Conservation (phyloP, 2,888 invertebrate species). For the Phasia obesa region DNA sequence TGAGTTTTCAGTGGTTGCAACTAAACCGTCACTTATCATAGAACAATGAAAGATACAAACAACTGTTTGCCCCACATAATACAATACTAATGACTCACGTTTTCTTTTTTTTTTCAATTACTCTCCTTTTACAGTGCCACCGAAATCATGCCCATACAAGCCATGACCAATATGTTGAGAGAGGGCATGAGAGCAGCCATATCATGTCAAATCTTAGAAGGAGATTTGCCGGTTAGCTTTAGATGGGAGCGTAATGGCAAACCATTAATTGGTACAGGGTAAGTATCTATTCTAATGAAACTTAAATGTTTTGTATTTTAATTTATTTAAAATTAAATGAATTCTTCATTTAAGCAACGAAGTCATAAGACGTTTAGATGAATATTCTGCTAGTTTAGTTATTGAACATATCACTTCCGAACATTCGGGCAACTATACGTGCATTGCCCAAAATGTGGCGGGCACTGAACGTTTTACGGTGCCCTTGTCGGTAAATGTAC, state of each 20-base stretch:
- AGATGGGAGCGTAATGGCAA: slow-evolving; percentile 95
- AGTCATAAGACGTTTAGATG: slow-evolving; percentile 87
- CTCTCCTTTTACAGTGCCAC: slow-evolving; percentile 85
- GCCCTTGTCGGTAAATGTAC: slow-evolving; percentile 92
- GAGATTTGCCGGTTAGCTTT: slow-evolving; percentile 95
- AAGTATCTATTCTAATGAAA: slow-evolving; percentile 70
- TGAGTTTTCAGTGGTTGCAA: slow-evolving; percentile 66
- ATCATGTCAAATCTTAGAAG: slow-evolving; percentile 94
- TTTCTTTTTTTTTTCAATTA: not conserved
- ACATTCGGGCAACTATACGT: slow-evolving; percentile 96
- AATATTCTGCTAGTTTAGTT: slow-evolving; percentile 92
- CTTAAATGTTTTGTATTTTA: not conserved
- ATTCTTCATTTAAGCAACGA: slow-evolving; percentile 81
- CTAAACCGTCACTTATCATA: slow-evolving; percentile 20
- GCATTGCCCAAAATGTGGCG: slow-evolving; percentile 92
- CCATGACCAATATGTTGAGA: slow-evolving; percentile 90
- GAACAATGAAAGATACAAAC: not conserved
- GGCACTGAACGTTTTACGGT: slow-evolving; percentile 90
- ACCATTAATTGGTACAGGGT: slow-evolving; percentile 87
- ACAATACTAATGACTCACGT: slow-evolving; percentile 61
- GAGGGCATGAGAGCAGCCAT: slow-evolving; percentile 95
- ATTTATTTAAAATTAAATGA: not conserved
- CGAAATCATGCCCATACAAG: slow-evolving; percentile 92
- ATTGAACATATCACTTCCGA: slow-evolving; percentile 93
- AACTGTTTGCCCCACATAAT: slow-evolving; percentile 20